Evolutionary conservation across 2,888 invertebrate species (phyloP), one percentile per base, ranked within the genome.

Genomic region (Lissonota sp.): DNA sequence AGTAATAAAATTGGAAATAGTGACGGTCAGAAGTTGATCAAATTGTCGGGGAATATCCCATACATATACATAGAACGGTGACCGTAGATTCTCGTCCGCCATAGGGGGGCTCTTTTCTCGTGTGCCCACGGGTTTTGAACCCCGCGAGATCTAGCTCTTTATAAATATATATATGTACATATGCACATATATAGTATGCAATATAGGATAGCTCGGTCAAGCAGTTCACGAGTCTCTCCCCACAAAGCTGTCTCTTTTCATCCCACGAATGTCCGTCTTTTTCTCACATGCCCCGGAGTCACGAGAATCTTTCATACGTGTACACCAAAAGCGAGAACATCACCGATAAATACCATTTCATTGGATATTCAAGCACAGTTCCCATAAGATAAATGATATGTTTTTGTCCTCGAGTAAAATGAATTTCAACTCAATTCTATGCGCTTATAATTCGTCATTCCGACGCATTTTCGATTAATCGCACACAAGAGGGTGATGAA

Each of bases 81-180:
- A 76, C 58, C 69, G 67, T 51, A 39, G 72, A 1, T 1, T 26
- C 26, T 26, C 26, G 26, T 2, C 26, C 26, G 26, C 26, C 1
- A 3, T 2, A 78, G 66, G 37, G 62, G 12, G 53, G 51, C 42
- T n/a, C 8, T 16, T 58, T 60, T 44, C 39, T 46, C 58, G 53
- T 49, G 70, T 66, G 73, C 67, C 73, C 73, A 81, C 74, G 70
- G 57, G 57, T 75, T 26, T 26, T 26, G 26, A 75, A 67, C 40
- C 42, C 42, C 53, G 8, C 37, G 6, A 58, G 66, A 26, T 26
- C 26, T 26, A 2, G 26, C 26, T 26, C 26, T 26, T 26, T 26
- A 26, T 3, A 26, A 26, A 26, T 26, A 26, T 26, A 26, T 26
- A 26, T 26, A 26, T 26, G 26, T 26, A 26, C 3, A 3, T 26